Conservation (phyloP, 2,888 invertebrate genomes). For the Meandrusa payeni region DNA sequence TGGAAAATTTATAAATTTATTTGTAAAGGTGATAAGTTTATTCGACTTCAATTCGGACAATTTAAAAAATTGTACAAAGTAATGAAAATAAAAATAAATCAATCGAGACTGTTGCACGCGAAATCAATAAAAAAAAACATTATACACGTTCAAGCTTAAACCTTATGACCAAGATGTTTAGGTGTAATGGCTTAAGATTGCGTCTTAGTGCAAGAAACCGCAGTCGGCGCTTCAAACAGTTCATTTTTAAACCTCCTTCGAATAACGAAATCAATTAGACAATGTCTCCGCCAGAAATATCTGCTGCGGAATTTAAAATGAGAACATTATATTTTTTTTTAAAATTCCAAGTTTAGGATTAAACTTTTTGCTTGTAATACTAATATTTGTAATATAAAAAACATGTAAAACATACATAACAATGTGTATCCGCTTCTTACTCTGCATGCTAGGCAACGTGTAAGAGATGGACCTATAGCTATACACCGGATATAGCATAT, state of each 20-base stretch:
- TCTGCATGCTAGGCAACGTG: too few species aligned
- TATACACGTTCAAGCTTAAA: conserved; percentile 30
- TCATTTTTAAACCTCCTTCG: conserved; percentile 51
- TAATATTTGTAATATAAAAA: too few species aligned
- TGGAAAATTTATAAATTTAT: too few species aligned
- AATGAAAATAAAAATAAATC: conserved; percentile 54
- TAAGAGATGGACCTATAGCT: too few species aligned
- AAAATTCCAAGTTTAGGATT: too few species aligned
- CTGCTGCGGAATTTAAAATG: neutral
- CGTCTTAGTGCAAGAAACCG: conserved; percentile 24
- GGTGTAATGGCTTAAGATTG: too few species aligned
- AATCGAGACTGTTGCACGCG: conserved; percentile 31
- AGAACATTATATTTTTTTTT: too few species aligned
- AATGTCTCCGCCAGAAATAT: conserved; percentile 23
- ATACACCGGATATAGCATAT: too few species aligned
- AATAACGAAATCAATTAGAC: conserved; percentile 72
- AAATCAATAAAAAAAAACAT: conserved; percentile 24
- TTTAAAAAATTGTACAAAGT: conserved; percentile 59
- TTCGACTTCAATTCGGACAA: conserved; percentile 41
- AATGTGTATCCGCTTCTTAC: too few species aligned
- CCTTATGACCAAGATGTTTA: conserved; percentile 28
- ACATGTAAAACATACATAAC: too few species aligned
- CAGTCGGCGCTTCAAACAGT: conserved; percentile 34
- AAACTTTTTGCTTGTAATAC: too few species aligned
- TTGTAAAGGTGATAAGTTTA: too few species aligned